A percentile compares a stretch with the other conserved stretches of the same genome.
phyloP scores from a whole-genome alignment of 2,888 invertebrate species.

The Eulithis prunata region DNA sequence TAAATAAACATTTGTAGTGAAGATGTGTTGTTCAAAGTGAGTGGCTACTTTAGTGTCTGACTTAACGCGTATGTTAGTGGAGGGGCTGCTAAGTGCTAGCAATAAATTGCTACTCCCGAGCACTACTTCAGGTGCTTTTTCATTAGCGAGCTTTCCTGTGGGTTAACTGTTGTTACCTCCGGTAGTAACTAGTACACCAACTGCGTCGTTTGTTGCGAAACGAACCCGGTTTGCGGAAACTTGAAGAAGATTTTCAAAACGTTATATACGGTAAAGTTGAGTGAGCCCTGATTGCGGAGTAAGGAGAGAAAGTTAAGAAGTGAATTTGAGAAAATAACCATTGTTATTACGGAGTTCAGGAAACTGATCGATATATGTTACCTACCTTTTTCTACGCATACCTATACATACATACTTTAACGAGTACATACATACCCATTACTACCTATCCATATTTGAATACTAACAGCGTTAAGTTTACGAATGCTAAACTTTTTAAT shows the following conservation, averaged over 20 bases:
- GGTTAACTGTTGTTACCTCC: constrained; percentile 45
- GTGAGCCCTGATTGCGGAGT: constrained; percentile 26
- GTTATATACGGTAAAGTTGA: constrained; percentile 32
- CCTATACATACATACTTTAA: too few relatives aligned
- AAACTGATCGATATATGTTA: too few relatives aligned
- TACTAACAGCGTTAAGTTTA: not conserved
- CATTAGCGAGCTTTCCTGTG: constrained; percentile 62
- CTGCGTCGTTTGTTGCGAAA: constrained; percentile 21
- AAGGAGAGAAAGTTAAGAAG: constrained; percentile 13
- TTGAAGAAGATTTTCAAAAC: constrained; percentile 32
- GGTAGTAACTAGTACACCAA: constrained; percentile 23
- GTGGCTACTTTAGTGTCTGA: constrained; percentile 44
- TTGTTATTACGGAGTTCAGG: constrained; percentile 1
- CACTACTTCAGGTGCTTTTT: constrained; percentile 71
- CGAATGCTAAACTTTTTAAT: not conserved
- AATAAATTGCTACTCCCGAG: constrained; percentile 69
- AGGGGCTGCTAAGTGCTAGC: constrained; percentile 71
- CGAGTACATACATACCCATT: too few relatives aligned
- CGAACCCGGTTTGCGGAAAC: constrained; percentile 24
- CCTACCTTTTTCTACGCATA: too few relatives aligned
- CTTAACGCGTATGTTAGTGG: constrained; percentile 58
- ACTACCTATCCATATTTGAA: too few relatives aligned
- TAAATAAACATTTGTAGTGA: constrained; percentile 28
- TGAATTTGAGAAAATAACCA: constrained; percentile 21
- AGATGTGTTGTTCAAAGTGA: constrained; percentile 41